These are phyloP conservation scores for Calephelis virginiensis DNA, from an alignment of 1,140 invertebrate genomes.

Conservation along the genomic window DNA sequence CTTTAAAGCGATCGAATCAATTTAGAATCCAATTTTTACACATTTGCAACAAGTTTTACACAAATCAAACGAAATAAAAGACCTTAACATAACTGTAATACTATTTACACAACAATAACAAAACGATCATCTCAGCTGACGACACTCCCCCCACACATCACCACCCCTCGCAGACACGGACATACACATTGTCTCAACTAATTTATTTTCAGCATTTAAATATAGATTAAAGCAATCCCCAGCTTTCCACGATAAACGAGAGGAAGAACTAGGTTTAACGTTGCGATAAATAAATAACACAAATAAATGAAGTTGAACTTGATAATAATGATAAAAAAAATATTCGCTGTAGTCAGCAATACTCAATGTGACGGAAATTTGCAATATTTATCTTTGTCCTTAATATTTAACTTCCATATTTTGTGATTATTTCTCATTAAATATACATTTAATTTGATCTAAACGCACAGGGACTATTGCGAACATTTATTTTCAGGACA, in stretches of 20 bases:
- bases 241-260: neutral
- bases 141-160: neutral
- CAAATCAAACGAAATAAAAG: conserved; percentile 10
- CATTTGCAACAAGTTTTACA: conserved; percentile 7
- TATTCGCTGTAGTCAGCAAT: no score
- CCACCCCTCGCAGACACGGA: neutral
- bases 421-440: no score
- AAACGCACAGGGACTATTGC: no score
- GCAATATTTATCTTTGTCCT: no score
- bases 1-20: conserved; percentile 11
- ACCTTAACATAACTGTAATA: conserved; percentile 15
- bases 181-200: neutral
- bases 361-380: no score
- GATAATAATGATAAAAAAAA: no score
- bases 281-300: no score
- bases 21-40: neutral
- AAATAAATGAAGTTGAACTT: no score
- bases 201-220: neutral
- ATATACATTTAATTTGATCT: no score
- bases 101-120: conserved; percentile 15
- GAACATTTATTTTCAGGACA: no score
- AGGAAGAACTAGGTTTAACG: no score
- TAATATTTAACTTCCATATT: no score
- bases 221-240: neutral
- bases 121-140: conserved; percentile 13